Base-by-base conservation (phyloP, 2,113 vertebrate species). In the Platycercus adscitus region DNA sequence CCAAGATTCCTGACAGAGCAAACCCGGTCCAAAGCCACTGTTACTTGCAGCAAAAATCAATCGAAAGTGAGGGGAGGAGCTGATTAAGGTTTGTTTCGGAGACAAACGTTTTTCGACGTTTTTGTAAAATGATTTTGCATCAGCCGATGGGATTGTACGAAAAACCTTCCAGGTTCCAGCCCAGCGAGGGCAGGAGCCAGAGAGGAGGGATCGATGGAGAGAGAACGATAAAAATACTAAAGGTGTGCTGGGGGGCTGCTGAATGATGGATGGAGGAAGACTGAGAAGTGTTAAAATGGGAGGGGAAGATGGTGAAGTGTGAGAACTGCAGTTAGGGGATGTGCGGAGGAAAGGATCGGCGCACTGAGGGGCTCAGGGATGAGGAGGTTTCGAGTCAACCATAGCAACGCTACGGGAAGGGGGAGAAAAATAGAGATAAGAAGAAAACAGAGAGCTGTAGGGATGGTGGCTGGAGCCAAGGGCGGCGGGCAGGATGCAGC, bases 1-100 rank as follows among this genome's bases (percentile, higher is more conserved):
- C 18, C 4, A 64, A 19, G 26, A 6, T 61, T 63, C 37, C 55
- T 12, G 6, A 37, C 2, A 4, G 18, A 89, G 25, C 31, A 55
- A 66, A 37, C 25, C 15, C 2, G 1, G 46, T 13, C 23, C 55
- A 68, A 58, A 87, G 13, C 14, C 71, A 10, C 7, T 44, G 24
- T 20, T 39, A 20, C 14, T 41, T 47, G 37, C 9, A 53, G 25
- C 9, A 76, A 72, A 81, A 89, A 56, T 49, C 55, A 19, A 10
- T 7, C 6, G 5, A 3, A 8, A 4, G 4, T 3, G 2, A 2
- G 2, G 7, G 11, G 5, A 5, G 20, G 17, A 3, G 4, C 6
- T 39, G 10, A 11, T 39, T 65, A 61, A 58, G 8, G 7, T 52
- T 77, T 44, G 28, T 26, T 19, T 82, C 60, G 31, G 76, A 68